Percentiles rank a stretch among this genome's conserved stretches.
Conservation (phyloP, 2,888 invertebrate species). For the Abscondita cerata region DNA sequence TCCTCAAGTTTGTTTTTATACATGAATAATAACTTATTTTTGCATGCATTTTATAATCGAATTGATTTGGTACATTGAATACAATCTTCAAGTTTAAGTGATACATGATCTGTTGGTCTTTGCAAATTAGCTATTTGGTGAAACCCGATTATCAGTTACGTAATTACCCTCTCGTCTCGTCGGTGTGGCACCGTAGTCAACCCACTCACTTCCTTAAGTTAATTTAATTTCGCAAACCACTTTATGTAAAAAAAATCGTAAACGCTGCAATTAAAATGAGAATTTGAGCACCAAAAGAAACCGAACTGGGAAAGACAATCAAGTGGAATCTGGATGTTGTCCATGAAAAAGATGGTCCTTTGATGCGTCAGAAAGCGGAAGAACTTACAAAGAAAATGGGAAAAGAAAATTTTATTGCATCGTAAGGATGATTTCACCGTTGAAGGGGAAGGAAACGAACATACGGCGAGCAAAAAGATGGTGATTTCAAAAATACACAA, state of each 20-base stretch:
- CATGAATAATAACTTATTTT: too few species aligned
- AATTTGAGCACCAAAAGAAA: slow-evolving; percentile 35
- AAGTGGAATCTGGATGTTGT: slow-evolving; percentile 43
- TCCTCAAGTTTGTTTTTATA: too few species aligned
- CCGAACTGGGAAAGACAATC: slow-evolving; percentile 39
- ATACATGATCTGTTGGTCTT: too few species aligned
- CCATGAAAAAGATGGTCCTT: slow-evolving; percentile 36
- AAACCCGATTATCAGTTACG: too few species aligned
- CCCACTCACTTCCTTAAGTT: too few species aligned
- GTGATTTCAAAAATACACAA: neutral
- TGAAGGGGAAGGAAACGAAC: slow-evolving; percentile 38
- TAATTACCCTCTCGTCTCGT: too few species aligned
- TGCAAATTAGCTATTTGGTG: too few species aligned
- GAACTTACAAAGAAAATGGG: slow-evolving; percentile 40
- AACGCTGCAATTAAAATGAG: neutral
- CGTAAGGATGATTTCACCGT: slow-evolving; percentile 45
- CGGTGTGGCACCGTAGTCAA: too few species aligned
- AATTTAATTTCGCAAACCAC: slow-evolving; percentile 8
- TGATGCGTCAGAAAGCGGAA: slow-evolving; percentile 41
- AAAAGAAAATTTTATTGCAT: slow-evolving; percentile 40
- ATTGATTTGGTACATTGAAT: too few species aligned
- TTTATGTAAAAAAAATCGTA: slow-evolving; percentile 1
- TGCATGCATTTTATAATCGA: too few species aligned
- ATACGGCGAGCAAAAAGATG: neutral
- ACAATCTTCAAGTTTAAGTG: too few species aligned